A percentile compares a stretch with the other conserved stretches of the same genome.
These are phyloP conservation scores for Myiozetetes cayanensis DNA, from an alignment of 2,113 vertebrate genomes.

Conservation along the genomic window DNA sequence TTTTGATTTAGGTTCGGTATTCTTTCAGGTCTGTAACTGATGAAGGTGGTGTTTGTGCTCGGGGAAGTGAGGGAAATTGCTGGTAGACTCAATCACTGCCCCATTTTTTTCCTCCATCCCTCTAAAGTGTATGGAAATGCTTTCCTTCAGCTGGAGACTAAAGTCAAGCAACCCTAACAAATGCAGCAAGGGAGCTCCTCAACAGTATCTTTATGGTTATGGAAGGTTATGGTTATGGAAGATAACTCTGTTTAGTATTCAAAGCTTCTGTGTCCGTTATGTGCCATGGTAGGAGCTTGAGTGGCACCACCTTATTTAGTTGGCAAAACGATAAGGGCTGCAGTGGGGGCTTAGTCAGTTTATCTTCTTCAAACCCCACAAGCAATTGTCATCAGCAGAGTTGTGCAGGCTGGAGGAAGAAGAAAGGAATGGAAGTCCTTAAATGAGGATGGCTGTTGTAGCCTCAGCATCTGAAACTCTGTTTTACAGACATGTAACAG, in stretches of 20 bases:
- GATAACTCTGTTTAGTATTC: neutral
- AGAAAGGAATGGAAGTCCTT: neutral
- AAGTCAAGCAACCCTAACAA: neutral
- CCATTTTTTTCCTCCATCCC: neutral
- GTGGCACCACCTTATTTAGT: neutral
- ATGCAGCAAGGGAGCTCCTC: neutral
- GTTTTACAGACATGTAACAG: neutral
- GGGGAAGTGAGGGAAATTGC: neutral
- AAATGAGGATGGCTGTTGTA: neutral
- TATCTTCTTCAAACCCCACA: neutral
- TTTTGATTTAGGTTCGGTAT: neutral
- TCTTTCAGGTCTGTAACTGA: neutral
- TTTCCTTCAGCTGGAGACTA: neutral
- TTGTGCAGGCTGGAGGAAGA: neutral
- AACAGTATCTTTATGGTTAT: neutral
- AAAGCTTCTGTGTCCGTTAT: neutral
- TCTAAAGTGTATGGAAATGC: neutral
- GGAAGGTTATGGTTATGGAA: neutral
- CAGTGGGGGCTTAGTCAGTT: neutral
- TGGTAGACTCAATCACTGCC: neutral
- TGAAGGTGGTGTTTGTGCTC: neutral
- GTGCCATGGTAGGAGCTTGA: neutral
- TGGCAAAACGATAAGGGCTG: neutral
- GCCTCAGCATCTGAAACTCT: neutral
- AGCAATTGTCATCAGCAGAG: neutral